Base-by-base conservation (phyloP, 1,140 invertebrate genomes). In the Saxidomus purpurata region DNA sequence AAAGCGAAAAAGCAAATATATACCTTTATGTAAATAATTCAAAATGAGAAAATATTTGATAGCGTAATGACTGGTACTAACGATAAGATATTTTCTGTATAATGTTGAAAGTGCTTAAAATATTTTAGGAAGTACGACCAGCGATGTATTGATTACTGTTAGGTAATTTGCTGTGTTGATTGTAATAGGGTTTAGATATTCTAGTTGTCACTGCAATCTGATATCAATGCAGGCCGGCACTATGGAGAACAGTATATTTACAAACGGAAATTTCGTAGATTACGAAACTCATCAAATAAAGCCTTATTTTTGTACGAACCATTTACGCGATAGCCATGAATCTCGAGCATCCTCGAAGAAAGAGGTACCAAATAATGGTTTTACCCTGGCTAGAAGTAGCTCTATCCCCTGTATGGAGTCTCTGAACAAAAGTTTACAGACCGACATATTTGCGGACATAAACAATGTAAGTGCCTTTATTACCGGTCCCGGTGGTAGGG, bases 381-480 rank as follows among this genome's bases (percentile, higher is more conserved):
- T 31, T 59, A 36, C 47, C 13, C 3, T 22, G 55, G 31, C 13
- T 19, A 31, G 22, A 80, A 36, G 47, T 55, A 17, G 25, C 25
- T 55, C 47, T 6, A 34, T n/a, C 40, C 17, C 31, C 2, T 38
- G 36, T 8, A 11, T 40, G 11, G 36, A 43, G 15, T 22, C 31
- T 52, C 15, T 34, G 13, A 47, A 28, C 19, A 28, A 13, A 47
- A 69, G 38, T 34, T 17, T n/a, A 40, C 40, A 69, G 0, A 25
- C 40, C 3, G 83, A 85, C 55, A 85, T 85, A 25, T 85, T 85
- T 31, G 67, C 83, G 15, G 67, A 67, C 6, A 85, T 85, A 38
- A 85, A 76, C 34, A 85, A 85, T 85, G 83, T 85, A 1, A 85
- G 83, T 76, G 83, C 83, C 4, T 85, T 85, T 55, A 63, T 85